Evolutionary conservation across 2,888 invertebrate genomes (phyloP).

Genomic region (Sinelater perroti): DNA sequence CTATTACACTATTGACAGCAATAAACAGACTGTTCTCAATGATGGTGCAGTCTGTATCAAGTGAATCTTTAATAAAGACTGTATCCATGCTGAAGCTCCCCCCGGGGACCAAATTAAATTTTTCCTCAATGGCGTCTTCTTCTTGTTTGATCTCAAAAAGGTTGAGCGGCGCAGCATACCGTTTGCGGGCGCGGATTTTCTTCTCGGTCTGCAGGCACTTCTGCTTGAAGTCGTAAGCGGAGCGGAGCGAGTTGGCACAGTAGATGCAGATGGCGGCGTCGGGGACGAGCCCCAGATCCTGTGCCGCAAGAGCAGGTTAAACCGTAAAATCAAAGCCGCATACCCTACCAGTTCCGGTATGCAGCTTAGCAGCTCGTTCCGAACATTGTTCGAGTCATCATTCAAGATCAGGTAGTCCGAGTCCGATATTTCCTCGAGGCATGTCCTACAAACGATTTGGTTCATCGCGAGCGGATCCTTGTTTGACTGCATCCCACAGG

Average conservation of each 20-base stretch:
- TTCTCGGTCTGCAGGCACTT: constrained; percentile 5
- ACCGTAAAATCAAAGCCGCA: too few relatives aligned
- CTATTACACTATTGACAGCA: too few relatives aligned
- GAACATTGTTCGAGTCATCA: not conserved
- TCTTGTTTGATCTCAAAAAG: not conserved
- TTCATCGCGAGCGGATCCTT: not conserved
- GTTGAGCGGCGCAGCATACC: not conserved
- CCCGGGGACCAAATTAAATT: constrained; percentile 5
- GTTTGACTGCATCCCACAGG: too few relatives aligned
- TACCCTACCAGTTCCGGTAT: constrained; percentile 11
- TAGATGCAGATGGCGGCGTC: not conserved
- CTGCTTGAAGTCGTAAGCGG: constrained; percentile 7
- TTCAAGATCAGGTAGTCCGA: not conserved
- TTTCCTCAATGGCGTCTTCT: not conserved
- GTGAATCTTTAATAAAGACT: not conserved
- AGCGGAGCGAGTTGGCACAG: not conserved
- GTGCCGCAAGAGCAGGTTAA: too few relatives aligned
- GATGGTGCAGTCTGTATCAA: not conserved
- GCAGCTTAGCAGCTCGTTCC: not conserved
- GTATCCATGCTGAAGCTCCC: not conserved
- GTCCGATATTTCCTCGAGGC: constrained; percentile 5
- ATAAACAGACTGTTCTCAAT: too few relatives aligned
- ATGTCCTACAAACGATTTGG: not conserved
- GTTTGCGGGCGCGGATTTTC: not conserved
- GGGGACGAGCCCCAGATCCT: not conserved